Conservation (phyloP, 1,140 invertebrate genomes). For the Drosophila arawakana region DNA sequence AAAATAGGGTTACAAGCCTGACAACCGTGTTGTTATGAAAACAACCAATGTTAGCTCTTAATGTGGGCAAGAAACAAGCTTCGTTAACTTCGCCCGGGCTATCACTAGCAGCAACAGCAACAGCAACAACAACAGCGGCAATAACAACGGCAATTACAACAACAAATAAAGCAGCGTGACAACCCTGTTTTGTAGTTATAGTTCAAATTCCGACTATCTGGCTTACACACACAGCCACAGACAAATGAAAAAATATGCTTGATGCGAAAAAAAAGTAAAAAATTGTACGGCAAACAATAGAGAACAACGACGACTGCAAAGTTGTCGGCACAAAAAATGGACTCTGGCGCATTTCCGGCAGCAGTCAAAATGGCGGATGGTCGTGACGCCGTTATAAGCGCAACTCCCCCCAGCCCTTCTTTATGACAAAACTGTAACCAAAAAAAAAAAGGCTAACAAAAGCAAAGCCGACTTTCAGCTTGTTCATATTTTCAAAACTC, state of each 20-base stretch:
- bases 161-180: too few relatives aligned
- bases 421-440: conserved; percentile 1
- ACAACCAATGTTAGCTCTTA: conserved; percentile 55
- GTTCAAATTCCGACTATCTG: conserved; percentile 58
- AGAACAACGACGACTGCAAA: conserved; percentile 48
- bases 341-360: conserved; percentile 78
- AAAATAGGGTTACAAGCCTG: conserved; percentile 8
- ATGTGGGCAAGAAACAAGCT: conserved; percentile 65
- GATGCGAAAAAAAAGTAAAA: conserved; percentile 37
- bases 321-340: conserved; percentile 55
- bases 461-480: conserved; percentile 4
- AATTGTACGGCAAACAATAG: conserved; percentile 61
- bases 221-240: conserved; percentile 21
- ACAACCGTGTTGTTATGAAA: conserved; percentile 46
- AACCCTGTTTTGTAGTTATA: conserved; percentile 57
- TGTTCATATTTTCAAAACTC: conserved; percentile 65
- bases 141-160: conserved; percentile 1
- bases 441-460: not conserved
- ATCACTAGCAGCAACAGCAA: conserved; percentile 30
- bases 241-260: conserved; percentile 64
- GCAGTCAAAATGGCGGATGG: conserved; percentile 75
- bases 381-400: conserved; percentile 70
- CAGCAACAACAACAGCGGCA: conserved; percentile 41
- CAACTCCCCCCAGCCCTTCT: not conserved
- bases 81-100: conserved; percentile 68